phyloP scores from a whole-genome alignment of 2,113 vertebrate species.

The Scolopax mira region DNA sequence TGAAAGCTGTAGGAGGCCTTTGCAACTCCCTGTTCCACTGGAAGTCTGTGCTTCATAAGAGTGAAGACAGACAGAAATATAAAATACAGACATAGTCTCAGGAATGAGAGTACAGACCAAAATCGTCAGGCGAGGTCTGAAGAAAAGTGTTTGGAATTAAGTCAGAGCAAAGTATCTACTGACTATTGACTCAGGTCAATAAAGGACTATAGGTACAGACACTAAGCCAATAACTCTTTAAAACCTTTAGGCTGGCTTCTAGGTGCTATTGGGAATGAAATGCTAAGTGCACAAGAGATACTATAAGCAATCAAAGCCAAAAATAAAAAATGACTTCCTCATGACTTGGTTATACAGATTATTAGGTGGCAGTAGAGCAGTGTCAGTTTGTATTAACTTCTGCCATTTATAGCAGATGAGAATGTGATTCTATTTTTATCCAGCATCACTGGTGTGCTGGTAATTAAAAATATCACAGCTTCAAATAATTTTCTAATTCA shows the following conservation, averaged over 20 bases:
- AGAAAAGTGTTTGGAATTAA: not conserved
- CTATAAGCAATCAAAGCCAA: not conserved
- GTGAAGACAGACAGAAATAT: not conserved
- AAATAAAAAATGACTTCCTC: not conserved
- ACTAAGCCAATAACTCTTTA: not conserved
- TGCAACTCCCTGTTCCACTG: not conserved
- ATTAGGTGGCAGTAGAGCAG: not conserved
- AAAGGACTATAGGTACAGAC: not conserved
- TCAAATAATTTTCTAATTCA: constrained; percentile 4
- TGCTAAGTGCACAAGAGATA: not conserved
- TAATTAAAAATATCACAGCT: constrained; percentile 11
- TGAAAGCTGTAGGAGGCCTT: not conserved
- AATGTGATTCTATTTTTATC: constrained; percentile 7
- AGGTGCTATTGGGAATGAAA: not conserved
- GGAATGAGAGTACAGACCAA: not conserved
- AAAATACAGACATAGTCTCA: not conserved
- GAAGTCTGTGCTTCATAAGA: not conserved
- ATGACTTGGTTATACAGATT: not conserved
- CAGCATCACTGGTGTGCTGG: not conserved
- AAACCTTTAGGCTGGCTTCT: not conserved
- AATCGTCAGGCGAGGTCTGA: not conserved
- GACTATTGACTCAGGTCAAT: not conserved
- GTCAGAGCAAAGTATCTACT: not conserved
- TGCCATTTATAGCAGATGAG: not conserved
- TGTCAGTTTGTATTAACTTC: not conserved